Conservation (phyloP, 2,888 invertebrate species). For the Diachrysia chrysitis region DNA sequence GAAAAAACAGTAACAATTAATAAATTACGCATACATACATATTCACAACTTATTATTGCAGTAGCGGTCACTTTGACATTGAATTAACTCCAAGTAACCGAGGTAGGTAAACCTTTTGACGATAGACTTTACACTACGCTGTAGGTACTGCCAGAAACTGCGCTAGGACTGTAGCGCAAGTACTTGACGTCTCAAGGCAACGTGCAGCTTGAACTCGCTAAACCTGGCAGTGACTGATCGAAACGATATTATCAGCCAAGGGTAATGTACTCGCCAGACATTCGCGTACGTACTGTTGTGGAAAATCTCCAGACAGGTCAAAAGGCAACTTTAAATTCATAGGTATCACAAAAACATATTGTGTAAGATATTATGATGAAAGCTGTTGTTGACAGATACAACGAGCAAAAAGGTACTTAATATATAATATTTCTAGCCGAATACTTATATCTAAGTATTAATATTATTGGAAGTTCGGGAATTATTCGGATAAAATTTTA, state of each 20-base stretch:
- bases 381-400: conserved; percentile 18
- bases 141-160: neutral
- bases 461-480: too few relatives aligned
- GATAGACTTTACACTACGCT: conserved; percentile 9
- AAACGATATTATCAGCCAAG: conserved; percentile 16
- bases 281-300: conserved; percentile 15
- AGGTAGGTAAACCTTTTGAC: conserved; percentile 11
- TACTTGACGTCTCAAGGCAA: conserved; percentile 15
- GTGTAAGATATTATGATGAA: conserved; percentile 40
- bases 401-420: conserved; percentile 29
- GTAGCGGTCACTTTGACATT: conserved; percentile 20
- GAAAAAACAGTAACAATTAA: neutral
- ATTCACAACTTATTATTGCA: conserved; percentile 12
- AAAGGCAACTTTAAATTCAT: conserved; percentile 23
- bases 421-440: neutral
- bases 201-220: neutral
- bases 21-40: conserved; percentile 18
- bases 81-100: conserved; percentile 9
- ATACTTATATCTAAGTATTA: conserved; percentile 1
- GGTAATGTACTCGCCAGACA: conserved; percentile 26
- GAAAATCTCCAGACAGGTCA: conserved; percentile 33
- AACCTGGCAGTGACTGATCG: conserved; percentile 26
- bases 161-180: conserved; percentile 1
- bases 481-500: too few relatives aligned
- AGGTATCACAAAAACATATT: conserved; percentile 27